Conservation (phyloP, 2,113 vertebrate species). For the Petrocephalus microphthalmus region DNA sequence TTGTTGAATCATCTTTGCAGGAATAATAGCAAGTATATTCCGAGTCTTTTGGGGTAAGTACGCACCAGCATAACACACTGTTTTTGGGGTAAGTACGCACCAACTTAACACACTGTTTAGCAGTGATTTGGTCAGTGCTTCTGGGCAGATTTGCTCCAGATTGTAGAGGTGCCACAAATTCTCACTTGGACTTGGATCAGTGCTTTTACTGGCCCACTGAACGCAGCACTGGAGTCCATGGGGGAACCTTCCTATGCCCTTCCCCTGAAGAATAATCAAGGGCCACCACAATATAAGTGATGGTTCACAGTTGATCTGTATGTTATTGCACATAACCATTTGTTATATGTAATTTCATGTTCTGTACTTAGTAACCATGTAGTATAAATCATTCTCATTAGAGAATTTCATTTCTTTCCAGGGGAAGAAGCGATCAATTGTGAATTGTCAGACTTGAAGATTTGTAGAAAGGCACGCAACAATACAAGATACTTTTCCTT, state of each 20-base stretch:
- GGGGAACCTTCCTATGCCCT: neutral
- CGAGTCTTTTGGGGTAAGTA: neutral
- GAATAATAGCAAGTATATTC: neutral
- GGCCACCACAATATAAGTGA: neutral
- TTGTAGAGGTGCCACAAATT: neutral
- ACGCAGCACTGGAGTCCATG: neutral
- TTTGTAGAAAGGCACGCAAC: neutral
- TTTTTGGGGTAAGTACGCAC: neutral
- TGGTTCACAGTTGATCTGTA: neutral
- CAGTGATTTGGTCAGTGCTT: neutral
- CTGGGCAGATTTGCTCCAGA: neutral
- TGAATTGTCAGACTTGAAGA: neutral
- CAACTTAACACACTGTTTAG: neutral
- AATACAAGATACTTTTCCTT: neutral
- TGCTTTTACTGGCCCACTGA: neutral
- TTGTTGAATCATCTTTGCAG: neutral
- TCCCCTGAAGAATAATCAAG: neutral
- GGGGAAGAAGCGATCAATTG: neutral
- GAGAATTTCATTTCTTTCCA: neutral
- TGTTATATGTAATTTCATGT: neutral
- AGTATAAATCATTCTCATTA: neutral
- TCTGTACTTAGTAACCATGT: neutral
- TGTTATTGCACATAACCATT: neutral
- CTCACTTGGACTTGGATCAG: neutral
- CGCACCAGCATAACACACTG: neutral